Percentiles rank a stretch among this genome's conserved stretches.
phyloP scores from a whole-genome alignment of 1,140 invertebrate species.

The Drosophila subpulchrella region DNA sequence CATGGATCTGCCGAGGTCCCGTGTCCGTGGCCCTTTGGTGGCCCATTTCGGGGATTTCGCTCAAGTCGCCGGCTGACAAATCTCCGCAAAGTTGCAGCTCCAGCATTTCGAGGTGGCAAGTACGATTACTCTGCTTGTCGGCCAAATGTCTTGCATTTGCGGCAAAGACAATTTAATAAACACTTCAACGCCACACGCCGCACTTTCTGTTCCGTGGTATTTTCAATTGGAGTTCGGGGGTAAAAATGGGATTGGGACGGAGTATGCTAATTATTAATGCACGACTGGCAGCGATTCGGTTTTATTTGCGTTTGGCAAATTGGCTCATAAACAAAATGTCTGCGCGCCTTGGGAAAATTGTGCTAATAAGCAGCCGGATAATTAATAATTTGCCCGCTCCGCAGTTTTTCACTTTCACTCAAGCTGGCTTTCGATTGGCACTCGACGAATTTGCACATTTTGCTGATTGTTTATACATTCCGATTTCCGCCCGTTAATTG shows the following conservation, averaged over 20 bases:
- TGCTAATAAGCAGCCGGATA: slow-evolving; percentile 51
- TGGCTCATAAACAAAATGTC: slow-evolving; percentile 55
- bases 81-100: slow-evolving; percentile 39
- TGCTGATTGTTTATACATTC: slow-evolving; percentile 60
- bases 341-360: slow-evolving; percentile 25
- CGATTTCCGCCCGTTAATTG: slow-evolving; percentile 67
- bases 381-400: slow-evolving; percentile 50
- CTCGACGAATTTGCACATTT: slow-evolving; percentile 63
- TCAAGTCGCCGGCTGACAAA: slow-evolving; percentile 46
- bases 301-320: slow-evolving; percentile 40
- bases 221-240: neutral
- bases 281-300: slow-evolving; percentile 34
- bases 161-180: slow-evolving; percentile 72
- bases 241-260: slow-evolving; percentile 7
- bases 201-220: slow-evolving; percentile 33
- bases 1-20: slow-evolving; percentile 17
- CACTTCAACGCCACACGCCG: slow-evolving; percentile 72
- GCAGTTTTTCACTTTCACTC: slow-evolving; percentile 35
- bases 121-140: slow-evolving; percentile 7
- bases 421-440: slow-evolving; percentile 62
- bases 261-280: slow-evolving; percentile 64
- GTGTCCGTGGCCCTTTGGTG: slow-evolving; percentile 24
- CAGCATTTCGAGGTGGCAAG: slow-evolving; percentile 41
- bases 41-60: slow-evolving; percentile 48
- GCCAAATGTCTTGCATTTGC: slow-evolving; percentile 60